phyloP scores from a whole-genome alignment of 2,113 vertebrate species.

The Sebastes schlegelii region DNA sequence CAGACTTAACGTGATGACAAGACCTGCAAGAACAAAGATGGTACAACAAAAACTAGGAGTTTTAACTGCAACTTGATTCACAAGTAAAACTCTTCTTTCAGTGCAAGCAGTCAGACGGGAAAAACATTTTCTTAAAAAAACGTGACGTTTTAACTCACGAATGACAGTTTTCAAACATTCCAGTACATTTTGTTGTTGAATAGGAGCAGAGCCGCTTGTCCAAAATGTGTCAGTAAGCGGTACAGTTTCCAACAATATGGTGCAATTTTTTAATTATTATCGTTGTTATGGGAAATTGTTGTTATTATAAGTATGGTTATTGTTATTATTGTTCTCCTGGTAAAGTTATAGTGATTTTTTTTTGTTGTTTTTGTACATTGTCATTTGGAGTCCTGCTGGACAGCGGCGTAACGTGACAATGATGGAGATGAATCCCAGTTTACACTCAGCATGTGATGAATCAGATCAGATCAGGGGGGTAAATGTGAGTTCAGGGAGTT shows the following conservation, averaged over 20 bases:
- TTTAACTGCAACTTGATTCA: conserved; percentile 9
- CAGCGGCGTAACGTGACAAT: conserved; percentile 84
- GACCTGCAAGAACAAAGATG: not conserved
- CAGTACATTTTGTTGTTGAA: conserved; percentile 26
- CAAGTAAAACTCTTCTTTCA: conserved; percentile 29
- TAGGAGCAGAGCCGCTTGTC: conserved; percentile 58
- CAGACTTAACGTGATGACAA: not conserved
- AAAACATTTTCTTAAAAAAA: conserved; percentile 30
- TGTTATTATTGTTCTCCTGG: conserved; percentile 84
- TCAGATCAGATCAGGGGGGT: conserved; percentile 55
- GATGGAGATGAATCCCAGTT: conserved; percentile 71
- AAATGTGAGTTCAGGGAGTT: conserved; percentile 33
- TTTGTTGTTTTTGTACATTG: conserved; percentile 66
- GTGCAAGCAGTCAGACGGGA: conserved; percentile 71
- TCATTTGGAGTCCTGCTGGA: conserved; percentile 87
- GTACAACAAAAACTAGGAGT: conserved; percentile 22
- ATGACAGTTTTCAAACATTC: conserved; percentile 34
- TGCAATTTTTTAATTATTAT: conserved; percentile 77
- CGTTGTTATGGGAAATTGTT: conserved; percentile 69
- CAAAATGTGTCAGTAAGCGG: conserved; percentile 53
- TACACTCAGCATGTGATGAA: conserved; percentile 59
- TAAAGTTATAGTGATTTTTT: conserved; percentile 48
- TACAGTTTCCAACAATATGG: conserved; percentile 74
- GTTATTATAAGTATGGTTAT: conserved; percentile 85
- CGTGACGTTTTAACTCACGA: conserved; percentile 46